Evolutionary conservation across 2,797 vertebrate genomes (phyloP).

Genomic region (Sciurus carolinensis): DNA sequence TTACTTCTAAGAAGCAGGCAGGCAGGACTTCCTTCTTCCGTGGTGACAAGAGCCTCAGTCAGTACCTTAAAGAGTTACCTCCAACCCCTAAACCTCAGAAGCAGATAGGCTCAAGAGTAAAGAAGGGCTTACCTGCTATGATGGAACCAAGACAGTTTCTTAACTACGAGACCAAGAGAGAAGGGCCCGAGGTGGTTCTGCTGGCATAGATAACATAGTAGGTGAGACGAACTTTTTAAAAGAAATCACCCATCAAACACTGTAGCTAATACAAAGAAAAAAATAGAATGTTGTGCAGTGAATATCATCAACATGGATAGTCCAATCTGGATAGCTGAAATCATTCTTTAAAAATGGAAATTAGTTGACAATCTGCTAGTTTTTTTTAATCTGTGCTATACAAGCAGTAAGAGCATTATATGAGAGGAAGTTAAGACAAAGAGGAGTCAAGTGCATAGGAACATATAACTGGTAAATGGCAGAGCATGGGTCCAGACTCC

Average conservation of each 20-base stretch:
- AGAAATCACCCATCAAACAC: background rate
- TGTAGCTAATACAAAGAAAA: background rate
- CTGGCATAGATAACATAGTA: background rate
- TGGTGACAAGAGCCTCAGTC: background rate
- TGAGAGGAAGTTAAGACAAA: background rate
- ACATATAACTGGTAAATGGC: background rate
- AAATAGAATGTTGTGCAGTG: background rate
- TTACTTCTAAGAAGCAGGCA: background rate
- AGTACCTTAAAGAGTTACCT: background rate
- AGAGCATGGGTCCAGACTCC: background rate
- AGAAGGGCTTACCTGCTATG: background rate
- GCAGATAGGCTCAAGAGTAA: background rate
- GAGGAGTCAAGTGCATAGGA: background rate
- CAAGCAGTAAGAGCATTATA: no score
- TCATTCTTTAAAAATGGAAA: constrained; percentile 4
- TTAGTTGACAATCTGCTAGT: background rate
- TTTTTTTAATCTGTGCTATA: background rate
- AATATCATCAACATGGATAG: background rate
- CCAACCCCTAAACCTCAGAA: background rate
- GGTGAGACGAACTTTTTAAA: background rate
- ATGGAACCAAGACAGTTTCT: background rate
- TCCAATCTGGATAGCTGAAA: background rate
- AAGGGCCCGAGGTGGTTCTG: background rate
- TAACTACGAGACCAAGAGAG: background rate
- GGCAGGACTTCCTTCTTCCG: background rate